A percentile compares a stretch with the other conserved stretches of the same genome.
Conservation (phyloP, 2,113 vertebrate genomes). For the Noturus placidus region DNA sequence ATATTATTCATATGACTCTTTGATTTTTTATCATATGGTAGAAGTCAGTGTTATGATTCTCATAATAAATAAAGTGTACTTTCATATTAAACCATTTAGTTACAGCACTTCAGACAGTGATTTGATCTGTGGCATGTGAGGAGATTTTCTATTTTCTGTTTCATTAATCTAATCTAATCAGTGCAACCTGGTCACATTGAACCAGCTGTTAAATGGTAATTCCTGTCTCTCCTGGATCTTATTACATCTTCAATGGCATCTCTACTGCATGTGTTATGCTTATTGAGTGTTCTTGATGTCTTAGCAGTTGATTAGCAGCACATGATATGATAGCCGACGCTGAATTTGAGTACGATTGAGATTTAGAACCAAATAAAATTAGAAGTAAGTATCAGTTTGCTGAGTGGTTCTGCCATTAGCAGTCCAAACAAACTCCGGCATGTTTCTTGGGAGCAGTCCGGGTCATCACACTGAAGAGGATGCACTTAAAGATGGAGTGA, state of each 20-base stretch:
- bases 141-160: neutral
- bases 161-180: neutral
- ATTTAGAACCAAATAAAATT: neutral
- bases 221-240: neutral
- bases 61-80: neutral
- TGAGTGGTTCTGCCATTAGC: neutral
- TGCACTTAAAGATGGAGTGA: neutral
- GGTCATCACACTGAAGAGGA: neutral
- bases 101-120: neutral
- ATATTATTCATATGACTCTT: neutral
- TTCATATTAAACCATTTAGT: neutral
- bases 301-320: neutral
- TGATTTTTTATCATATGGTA: neutral
- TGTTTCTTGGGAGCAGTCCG: neutral
- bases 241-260: neutral
- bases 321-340: neutral
- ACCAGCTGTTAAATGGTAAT: neutral
- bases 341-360: neutral
- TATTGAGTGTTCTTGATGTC: too few relatives aligned
- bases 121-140: neutral
- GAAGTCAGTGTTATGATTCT: neutral
- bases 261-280: neutral
- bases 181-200: neutral
- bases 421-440: neutral
- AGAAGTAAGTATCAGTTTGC: neutral